Conservation (phyloP, 1,140 invertebrate species). For the Laupala kohalensis region DNA sequence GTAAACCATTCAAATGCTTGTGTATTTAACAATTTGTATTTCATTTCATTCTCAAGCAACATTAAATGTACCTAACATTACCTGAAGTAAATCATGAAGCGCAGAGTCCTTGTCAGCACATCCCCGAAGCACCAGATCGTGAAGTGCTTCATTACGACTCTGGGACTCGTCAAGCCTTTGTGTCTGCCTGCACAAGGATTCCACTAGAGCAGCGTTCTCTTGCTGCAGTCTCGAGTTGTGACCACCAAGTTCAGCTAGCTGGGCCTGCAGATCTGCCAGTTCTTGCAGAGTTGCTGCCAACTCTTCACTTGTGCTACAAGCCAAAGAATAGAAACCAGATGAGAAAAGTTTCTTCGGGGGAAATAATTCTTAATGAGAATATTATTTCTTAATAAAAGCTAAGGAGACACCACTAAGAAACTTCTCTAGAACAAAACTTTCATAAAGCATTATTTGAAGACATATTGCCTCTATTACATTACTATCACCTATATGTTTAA, state of each 20-base stretch:
- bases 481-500: no score
- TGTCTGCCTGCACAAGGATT: slow-evolving; percentile 82
- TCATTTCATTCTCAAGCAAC: no score
- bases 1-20: no score
- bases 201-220: slow-evolving; percentile 76
- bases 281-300: slow-evolving; percentile 88
- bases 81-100: slow-evolving; percentile 71
- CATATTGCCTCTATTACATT: no score
- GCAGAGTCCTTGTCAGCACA: slow-evolving; percentile 66
- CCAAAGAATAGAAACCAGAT: not conserved
- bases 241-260: slow-evolving; percentile 69
- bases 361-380: no score
- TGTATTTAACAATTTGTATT: no score
- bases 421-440: no score
- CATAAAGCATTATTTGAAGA: no score
- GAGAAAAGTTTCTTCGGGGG: no score
- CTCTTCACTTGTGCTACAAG: slow-evolving; percentile 79
- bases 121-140: slow-evolving; percentile 47
- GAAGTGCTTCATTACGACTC: slow-evolving; percentile 55
- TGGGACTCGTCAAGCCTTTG: slow-evolving; percentile 77
- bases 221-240: slow-evolving; percentile 76
- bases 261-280: slow-evolving; percentile 73
- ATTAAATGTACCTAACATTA: no score
- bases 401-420: no score
- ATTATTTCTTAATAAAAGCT: no score